A percentile compares a stretch with the other conserved stretches of the same genome.
phyloP scores from a whole-genome alignment of 2,888 invertebrate genomes.

The Chydorus sphaericus region DNA sequence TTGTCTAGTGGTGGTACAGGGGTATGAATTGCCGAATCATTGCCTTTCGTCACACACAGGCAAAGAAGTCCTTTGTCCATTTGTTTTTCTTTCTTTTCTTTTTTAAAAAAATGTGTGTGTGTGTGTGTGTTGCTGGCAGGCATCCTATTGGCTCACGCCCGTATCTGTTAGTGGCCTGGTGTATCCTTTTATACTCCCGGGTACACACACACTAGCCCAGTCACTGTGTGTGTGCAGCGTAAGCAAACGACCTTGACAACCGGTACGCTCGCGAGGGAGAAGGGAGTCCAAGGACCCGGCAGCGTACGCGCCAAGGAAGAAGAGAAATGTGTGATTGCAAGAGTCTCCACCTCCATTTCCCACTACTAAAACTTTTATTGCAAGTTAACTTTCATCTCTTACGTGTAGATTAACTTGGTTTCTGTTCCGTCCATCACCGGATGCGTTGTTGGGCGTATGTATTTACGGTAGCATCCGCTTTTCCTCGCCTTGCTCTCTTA shows the following conservation, averaged over 20 bases:
- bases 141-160: constrained; percentile 6
- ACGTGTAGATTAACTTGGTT: no score
- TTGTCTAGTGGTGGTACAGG: background rate
- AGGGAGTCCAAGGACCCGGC: constrained; percentile 6
- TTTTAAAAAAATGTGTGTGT: no score
- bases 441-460: no score
- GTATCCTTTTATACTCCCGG: background rate
- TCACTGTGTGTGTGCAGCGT: background rate
- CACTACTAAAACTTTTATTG: no score
- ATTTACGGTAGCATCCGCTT: no score
- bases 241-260: constrained; percentile 11
- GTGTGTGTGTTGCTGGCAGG: constrained; percentile 3
- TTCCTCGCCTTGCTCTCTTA: no score
- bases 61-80: background rate
- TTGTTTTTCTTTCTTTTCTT: background rate
- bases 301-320: background rate
- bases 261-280: constrained; percentile 9
- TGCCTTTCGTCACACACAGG: constrained; percentile 3
- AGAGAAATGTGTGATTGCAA: no score
- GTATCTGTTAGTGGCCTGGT: no score
- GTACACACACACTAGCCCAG: background rate
- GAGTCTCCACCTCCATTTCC: no score
- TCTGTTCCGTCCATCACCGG: no score
- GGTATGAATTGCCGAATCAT: constrained; percentile 3
- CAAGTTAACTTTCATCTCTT: no score